Base-by-base conservation (phyloP, 2,888 invertebrate species). In the Hydriomena furcata region DNA sequence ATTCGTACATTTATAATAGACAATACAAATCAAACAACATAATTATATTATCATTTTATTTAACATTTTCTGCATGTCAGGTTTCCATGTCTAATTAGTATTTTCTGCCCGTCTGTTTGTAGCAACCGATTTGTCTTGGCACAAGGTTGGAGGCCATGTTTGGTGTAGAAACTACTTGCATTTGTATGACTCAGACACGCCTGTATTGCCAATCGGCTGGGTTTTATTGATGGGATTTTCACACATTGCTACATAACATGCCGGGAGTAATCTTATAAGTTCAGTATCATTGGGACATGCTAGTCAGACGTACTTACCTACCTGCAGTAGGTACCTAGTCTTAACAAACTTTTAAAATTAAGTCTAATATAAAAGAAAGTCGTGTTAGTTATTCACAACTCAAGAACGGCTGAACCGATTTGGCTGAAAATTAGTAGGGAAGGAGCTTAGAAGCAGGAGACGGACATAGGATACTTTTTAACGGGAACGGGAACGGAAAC, bases 101-200 rank as follows among this genome's bases (percentile, higher is more conserved):
- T 68, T 55, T 52, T 49, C 52, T 25, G 37, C 27, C 50, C 58
- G 65, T 67, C 61, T 61, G 61, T 44, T 41, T 53, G 57, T 47
- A 44, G 58, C 54, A 63, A 65, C 61, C 52, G 55, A 56, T 64
- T 52, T 38, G 38, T 55, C 40, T 37, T 48, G 36, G 59, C 38
- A 42, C 77, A 76, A 78, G 79, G 79, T 52, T 68, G 60, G 8
- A 7, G 8, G 8, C 71, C 71, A 49, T 66, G 46, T 71, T 63
- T 60, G 70, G 65, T 34, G 38, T 27, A 55, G 51, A 52, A 48
- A 59, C 50, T 11, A 20, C 65, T 61, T 57, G 60, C 63, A 20
- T 65, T 61, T 57, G 60, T 64, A 61, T 67, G 73, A 66, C 34
- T 67, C 61, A 66, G 30, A 40, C 31, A 28, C 47, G 51, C 7